Conservation (phyloP, 1,140 invertebrate species). For the Oryzaephilus surinamensis region DNA sequence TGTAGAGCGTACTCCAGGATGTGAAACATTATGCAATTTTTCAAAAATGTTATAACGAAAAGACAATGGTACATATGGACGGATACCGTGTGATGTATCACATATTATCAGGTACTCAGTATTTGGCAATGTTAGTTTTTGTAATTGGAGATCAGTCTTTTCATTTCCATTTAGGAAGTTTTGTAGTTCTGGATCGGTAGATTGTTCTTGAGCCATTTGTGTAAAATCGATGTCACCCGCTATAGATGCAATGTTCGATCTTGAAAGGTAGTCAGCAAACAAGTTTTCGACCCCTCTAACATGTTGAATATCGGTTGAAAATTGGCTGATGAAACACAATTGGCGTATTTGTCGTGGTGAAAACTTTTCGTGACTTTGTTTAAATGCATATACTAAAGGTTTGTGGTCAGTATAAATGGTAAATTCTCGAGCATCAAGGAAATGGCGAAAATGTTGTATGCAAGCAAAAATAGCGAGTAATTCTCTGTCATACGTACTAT, state of each 20-base stretch:
- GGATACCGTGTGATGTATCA: background rate
- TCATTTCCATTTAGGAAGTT: background rate
- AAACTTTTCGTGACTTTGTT: slow-evolving; percentile 12
- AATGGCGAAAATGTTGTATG: slow-evolving; percentile 20
- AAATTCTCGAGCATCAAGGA: slow-evolving; percentile 22
- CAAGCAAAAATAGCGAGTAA: slow-evolving; percentile 35
- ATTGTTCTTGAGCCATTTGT: slow-evolving; percentile 9
- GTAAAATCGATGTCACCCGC: slow-evolving; percentile 15
- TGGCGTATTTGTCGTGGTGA: slow-evolving; percentile 22
- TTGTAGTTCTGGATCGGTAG: slow-evolving; percentile 6
- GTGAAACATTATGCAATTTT: slow-evolving; percentile 15
- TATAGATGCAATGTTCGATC: too few species aligned
- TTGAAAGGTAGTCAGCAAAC: slow-evolving; percentile 24
- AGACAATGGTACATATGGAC: slow-evolving; percentile 16
- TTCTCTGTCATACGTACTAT: slow-evolving; percentile 36
- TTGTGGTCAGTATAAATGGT: slow-evolving; percentile 19
- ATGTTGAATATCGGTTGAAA: slow-evolving; percentile 29
- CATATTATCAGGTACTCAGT: background rate
- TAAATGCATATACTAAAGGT: slow-evolving; percentile 16
- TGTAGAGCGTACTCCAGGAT: slow-evolving; percentile 23
- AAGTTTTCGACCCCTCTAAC: slow-evolving; percentile 26
- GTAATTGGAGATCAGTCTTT: slow-evolving; percentile 12
- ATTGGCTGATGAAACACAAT: slow-evolving; percentile 27
- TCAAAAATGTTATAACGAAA: slow-evolving; percentile 16
- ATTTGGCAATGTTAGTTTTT: slow-evolving; percentile 4